Evolutionary conservation across 2,113 vertebrate genomes (phyloP).

Genomic region (Neoarius graeffei): DNA sequence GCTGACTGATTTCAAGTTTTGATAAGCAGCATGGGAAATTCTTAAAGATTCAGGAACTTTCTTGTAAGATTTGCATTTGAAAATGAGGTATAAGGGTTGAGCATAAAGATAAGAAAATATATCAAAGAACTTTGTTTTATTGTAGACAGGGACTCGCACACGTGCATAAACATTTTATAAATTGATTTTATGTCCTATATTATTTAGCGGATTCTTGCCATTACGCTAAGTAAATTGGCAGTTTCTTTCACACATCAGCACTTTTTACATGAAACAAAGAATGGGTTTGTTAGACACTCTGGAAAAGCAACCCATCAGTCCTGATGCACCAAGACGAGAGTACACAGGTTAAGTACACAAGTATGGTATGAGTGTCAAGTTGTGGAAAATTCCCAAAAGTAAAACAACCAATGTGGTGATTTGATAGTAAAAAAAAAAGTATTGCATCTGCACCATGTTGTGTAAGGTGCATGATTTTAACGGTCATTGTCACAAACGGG

Average conservation of each 20-base stretch:
- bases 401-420: background rate
- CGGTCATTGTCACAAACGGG: no score
- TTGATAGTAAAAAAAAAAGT: no score
- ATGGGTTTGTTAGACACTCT: conserved; percentile 13
- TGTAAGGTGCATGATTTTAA: no score
- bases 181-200: background rate
- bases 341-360: conserved; percentile 16
- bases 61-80: background rate
- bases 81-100: background rate
- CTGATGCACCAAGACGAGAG: background rate
- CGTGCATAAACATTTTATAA: background rate
- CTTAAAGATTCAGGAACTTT: background rate
- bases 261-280: conserved; percentile 25
- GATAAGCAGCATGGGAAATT: background rate
- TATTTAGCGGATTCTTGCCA: conserved; percentile 2
- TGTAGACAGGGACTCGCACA: background rate
- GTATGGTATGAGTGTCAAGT: background rate
- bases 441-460: no score
- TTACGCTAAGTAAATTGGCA: background rate
- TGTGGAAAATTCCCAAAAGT: background rate
- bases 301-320: background rate
- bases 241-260: conserved; percentile 30
- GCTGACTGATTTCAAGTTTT: background rate
- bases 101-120: background rate
- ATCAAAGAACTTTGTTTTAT: background rate